Base-by-base conservation (phyloP, 2,797 vertebrate species). In the Gallirallus australis region DNA sequence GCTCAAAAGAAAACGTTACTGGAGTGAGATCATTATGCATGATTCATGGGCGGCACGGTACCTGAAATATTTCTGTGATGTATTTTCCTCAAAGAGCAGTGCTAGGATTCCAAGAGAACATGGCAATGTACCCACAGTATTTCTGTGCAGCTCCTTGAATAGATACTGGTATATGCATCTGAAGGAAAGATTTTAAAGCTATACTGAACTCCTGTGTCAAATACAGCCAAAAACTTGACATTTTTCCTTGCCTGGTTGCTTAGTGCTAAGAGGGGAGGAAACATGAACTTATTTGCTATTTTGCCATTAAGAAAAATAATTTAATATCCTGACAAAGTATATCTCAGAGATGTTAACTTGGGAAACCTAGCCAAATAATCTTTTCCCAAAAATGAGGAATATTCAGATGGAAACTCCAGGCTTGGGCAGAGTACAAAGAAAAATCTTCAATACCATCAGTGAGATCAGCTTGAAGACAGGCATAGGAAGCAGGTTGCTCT, bases 21-120 rank as follows among this genome's bases (percentile, higher is more conserved):
- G 71, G 37, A 93, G 18, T 1, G 3, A 92, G 68, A 78, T 60
- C 20, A 40, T 77, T 93, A 76, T 89, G 85, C 48, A 64, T 80
- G 71, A 96, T 86, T 86, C 81, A 92, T 54, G 81, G 71, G 56
- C 57, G 82, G 84, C 84, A 57, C 0, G 0, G 53, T 79, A 96
- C 81, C 94, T 94, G 94, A 90, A 89, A 85, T 91, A 87, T 64
- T 95, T 80, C 86, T 93, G 82, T 59, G 77, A 52, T 90, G 69
- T 65, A 12, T 93, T 81, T 93, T 73, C 82, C 78, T 87, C 68
- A 53, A 93, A 90, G 66, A 93, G 33, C 70, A 56, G 63, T 14
- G 71, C 16, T 93, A 78, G 68, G 47, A 68, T 92, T 93, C 79
- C 78, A 94, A 39, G 79, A 81, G 89, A 89, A 81, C 7, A 68